Percentiles rank a stretch among this genome's conserved stretches.
phyloP scores from a whole-genome alignment of 2,113 vertebrate species.

The Prietella phreatophila region DNA sequence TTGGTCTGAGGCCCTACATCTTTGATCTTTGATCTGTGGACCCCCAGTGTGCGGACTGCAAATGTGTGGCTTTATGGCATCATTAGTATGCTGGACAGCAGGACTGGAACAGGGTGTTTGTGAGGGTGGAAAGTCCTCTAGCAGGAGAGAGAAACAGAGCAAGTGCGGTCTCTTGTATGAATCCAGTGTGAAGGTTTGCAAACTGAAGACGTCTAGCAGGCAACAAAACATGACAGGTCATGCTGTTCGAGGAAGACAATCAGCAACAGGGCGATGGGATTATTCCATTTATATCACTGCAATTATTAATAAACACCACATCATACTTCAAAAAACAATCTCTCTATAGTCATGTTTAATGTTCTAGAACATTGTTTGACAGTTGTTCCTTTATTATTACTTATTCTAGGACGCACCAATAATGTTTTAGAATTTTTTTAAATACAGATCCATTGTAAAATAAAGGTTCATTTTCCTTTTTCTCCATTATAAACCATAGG shows the following conservation, averaged over 20 bases:
- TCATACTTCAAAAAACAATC: not conserved
- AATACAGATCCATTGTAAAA: not conserved
- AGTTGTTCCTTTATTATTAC: not conserved
- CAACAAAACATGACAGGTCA: not conserved
- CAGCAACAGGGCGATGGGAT: not conserved
- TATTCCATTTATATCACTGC: not conserved
- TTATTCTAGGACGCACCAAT: not conserved
- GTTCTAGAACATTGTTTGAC: not conserved
- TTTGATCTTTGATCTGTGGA: constrained; percentile 64
- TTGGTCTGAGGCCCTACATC: constrained; percentile 55
- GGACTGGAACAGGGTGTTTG: constrained; percentile 28
- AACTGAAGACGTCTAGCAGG: not conserved
- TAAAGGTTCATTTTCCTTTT: not conserved
- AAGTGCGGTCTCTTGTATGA: not conserved
- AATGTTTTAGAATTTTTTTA: not conserved
- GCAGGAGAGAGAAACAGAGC: constrained; percentile 23
- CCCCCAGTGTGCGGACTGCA: constrained; percentile 54
- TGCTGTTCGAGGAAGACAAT: not conserved
- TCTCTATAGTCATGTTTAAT: not conserved
- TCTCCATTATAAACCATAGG: not conserved
- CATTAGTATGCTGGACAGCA: constrained; percentile 62
- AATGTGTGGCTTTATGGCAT: constrained; percentile 56
- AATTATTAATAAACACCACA: not conserved
- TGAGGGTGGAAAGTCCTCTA: not conserved
- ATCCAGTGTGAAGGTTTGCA: not conserved